Percentiles rank a stretch among this genome's conserved stretches.
Conservation (phyloP, 1,140 invertebrate species). For the Drosophila kikkawai region DNA sequence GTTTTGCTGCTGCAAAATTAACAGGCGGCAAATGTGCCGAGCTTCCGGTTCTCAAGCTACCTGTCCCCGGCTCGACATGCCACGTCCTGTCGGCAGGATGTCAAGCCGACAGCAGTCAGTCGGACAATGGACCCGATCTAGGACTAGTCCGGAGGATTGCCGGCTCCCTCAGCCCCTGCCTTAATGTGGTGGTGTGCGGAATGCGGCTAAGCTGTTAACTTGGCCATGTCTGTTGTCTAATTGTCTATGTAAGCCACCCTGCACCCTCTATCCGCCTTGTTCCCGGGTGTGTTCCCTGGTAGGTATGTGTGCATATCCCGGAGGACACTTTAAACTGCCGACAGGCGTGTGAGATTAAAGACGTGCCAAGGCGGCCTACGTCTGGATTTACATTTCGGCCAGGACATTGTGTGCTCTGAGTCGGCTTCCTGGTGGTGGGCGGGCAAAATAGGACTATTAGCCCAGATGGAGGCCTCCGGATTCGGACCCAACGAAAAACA, state of each 20-base stretch:
- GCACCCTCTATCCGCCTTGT: constrained; percentile 12
- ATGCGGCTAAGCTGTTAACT: constrained; percentile 66
- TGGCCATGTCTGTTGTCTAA: constrained; percentile 56
- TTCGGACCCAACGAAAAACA: constrained; percentile 31
- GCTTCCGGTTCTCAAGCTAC: constrained; percentile 61
- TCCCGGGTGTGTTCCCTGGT: constrained; percentile 8
- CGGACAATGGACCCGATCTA: constrained; percentile 56
- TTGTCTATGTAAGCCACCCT: constrained; percentile 56
- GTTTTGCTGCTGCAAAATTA: constrained; percentile 63
- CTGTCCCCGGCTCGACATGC: constrained; percentile 27
- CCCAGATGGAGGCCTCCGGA: constrained; percentile 38
- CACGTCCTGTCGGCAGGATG: constrained; percentile 36
- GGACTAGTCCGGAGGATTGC: constrained; percentile 6
- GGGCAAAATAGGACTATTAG: constrained; percentile 64
- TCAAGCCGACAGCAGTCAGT: constrained; percentile 51
- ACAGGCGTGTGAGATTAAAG: constrained; percentile 68
- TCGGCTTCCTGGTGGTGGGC: constrained; percentile 8
- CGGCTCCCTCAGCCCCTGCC: constrained; percentile 4
- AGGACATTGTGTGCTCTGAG: constrained; percentile 17
- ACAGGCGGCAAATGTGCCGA: constrained; percentile 59
- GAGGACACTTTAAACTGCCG: constrained; percentile 78
- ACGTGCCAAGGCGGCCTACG: constrained; percentile 35
- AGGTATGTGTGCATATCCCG: constrained; percentile 38
- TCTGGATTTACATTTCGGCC: constrained; percentile 69
- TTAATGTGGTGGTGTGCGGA: constrained; percentile 28